Base-by-base conservation (phyloP, 2,888 invertebrate genomes). In the Operophtera brumata region DNA sequence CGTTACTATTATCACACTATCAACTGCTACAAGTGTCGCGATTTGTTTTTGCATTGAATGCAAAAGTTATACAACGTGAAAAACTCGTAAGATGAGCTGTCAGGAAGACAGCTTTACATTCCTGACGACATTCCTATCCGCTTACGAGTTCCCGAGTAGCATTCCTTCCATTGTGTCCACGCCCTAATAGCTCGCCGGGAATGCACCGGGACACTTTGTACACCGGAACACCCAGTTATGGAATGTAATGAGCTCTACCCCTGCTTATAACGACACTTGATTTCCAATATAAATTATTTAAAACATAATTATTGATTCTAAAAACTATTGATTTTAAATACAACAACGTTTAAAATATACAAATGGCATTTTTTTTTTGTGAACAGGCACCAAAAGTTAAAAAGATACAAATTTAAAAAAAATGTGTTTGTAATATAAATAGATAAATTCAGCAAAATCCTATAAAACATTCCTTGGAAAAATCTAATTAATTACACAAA, bases 61-160 rank as follows among this genome's bases (percentile, higher is more conserved):
- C 44, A 37, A 47, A 56, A 54, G 34, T 48, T 39, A 49, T 43
- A 20, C 25, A 11, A 35, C 35, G 25, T 49, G 52, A 51, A 47
- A 30, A 13, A 42, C 30, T 50, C 32, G 36, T 57, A 61, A 37
- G 43, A 61, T 59, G 46, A 48, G 39, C 43, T 57, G 64, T 48
- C 66, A 77, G 80, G 80, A 78, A 79, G 77, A 76, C 64, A 61
- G 61, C 66, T 55, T 67, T 62, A 66, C 71, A 82, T 84, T 80
- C 82, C 81, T 71, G 65, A 78, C 82, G 59, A 73, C 85, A 87
- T 87, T 84, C 82, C 76, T 68, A 61, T 59, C 55, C 62, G 66
- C 72, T 73, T 73, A 73, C 70, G 65, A 70, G 71, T 68, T 73
- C 71, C 42, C 66, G 54, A 62, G 58, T 70, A 59, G 69, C 76